Base-by-base conservation (phyloP, 1,140 invertebrate genomes). In the Nylanderia fulva region DNA sequence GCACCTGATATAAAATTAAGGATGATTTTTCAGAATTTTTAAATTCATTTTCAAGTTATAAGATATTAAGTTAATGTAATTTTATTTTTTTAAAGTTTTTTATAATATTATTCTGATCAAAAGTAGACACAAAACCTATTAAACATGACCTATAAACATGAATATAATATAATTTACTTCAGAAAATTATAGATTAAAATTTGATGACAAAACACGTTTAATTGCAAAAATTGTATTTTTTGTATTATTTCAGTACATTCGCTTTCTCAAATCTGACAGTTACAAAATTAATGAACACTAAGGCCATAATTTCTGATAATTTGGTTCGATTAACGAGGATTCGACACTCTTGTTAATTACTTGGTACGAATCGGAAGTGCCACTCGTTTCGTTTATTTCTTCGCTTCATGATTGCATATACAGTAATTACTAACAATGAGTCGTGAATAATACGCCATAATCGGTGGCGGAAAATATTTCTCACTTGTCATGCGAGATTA, bases 401-500 rank as follows among this genome's bases (percentile, higher is more conserved):
- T 79, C 6, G 45, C 3, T 39, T 3, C 8, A 4, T 42, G 6
- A 48, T 48, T 61, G 2, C 13, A 45, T 48, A 48, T 48, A 48
- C 0, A 18, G n/a, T 48, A 18, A 48, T 48, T 48, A 15, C 13
- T 64, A 77, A 64, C 3, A 27, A 52, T 18, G 39, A 76, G 27
- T 29, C 18, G 5, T 9, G 33, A 13, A 58, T 68, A 36, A 82
- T 58, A 13, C 27, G 24, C 61, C 60, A 56, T 64, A 64, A 64
- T 74, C 27, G 56, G 29, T 39, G 39, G 76, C 18, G 56, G 39
- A 64, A 75, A 84, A 84, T 84, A 63, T 72, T 84, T 48, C 21
- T 84, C 45, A 27, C 45, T 77, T 64, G 60, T 77, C 39, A 36
- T 33, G 39, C 42, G 13, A 84, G 74, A 74, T 80, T 77, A 84